These are phyloP conservation scores for Athrips mouffetella DNA, from an alignment of 2,888 invertebrate species.

Conservation along the genomic window DNA sequence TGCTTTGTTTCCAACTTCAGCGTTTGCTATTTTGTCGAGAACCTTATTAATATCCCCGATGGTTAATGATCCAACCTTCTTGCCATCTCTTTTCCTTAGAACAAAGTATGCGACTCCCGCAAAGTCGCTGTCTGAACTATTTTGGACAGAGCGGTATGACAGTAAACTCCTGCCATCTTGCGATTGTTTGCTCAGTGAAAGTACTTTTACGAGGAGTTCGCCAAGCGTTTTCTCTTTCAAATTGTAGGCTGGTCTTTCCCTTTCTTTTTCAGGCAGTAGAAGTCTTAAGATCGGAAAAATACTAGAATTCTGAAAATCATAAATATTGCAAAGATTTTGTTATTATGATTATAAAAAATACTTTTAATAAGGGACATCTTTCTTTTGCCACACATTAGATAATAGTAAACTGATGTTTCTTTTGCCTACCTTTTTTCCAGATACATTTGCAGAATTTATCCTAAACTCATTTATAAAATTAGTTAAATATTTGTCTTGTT, in stretches of 20 bases:
- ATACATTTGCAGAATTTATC: constrained; percentile 39
- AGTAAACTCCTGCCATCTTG: constrained; percentile 59
- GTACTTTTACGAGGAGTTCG: constrained; percentile 84
- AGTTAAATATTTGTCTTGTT: constrained; percentile 66
- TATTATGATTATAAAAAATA: too few species aligned
- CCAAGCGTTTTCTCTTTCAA: constrained; percentile 88
- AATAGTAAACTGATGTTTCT: too few species aligned
- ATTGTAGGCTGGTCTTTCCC: constrained; percentile 88
- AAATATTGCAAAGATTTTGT: not conserved
- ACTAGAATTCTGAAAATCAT: constrained; percentile 64
- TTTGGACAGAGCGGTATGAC: constrained; percentile 65
- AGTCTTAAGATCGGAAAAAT: constrained; percentile 88
- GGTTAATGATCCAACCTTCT: constrained; percentile 70
- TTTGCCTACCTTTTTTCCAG: constrained; percentile 65
- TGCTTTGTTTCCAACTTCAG: constrained; percentile 80
- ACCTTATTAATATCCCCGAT: constrained; percentile 85
- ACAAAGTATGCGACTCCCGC: constrained; percentile 87
- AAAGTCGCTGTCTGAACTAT: constrained; percentile 83
- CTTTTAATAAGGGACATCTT: too few species aligned
- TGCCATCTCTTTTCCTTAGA: constrained; percentile 75
- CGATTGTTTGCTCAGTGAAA: constrained; percentile 83
- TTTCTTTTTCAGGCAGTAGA: constrained; percentile 87
- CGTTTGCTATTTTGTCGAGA: constrained; percentile 85
- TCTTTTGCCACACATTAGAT: too few species aligned
- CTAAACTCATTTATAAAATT: constrained; percentile 73